Base-by-base conservation (phyloP, 30 jellyfish, hydroid and myxozoan species). In the Sanderia malayensis region DNA sequence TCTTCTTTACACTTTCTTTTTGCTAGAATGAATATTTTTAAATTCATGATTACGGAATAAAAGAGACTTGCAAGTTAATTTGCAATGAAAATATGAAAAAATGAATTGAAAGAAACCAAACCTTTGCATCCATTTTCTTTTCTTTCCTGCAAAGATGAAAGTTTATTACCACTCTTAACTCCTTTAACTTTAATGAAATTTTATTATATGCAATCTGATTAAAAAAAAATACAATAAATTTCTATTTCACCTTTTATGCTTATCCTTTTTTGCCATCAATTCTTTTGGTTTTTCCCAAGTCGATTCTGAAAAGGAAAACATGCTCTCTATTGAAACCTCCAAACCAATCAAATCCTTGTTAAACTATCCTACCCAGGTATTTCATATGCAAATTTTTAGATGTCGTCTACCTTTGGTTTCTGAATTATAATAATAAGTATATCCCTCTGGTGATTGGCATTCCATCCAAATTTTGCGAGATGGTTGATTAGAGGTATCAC, bases 381-480 rank as follows among this genome's bases (percentile, higher is more conserved):
- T n/a, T n/a, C n/a, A n/a, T n/a, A n/a, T n/a, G n/a, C n/a, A n/a
- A n/a, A n/a, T n/a, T n/a, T n/a, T n/a, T n/a, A n/a, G n/a, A n/a
- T n/a, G n/a, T 41, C 3, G 25, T 22, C 11, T 64, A 87, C 96
- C 96, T 81, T 95, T 95, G 57, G 94, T 87, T 32, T 37, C 32
- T 32, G 77, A 46, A 52, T 87, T 87, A 44, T 87, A 87, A 62
- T 87, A 87, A 67, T 87, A 87, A 1, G 86, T 64, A 30, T 73
- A 70, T 7, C 96, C 95, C 24, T 87, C 95, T 37, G 96, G 96
- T 4, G 87, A 88, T 31, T 62, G 76, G 73, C 89, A 80, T 1
- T 79, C 80, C 4, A 29, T 44, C 96, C 96, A 87, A 10, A 84
- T 71, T 46, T 29, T 28, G 15, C 67, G 61, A 18, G 87, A 58